Evolutionary conservation across 2,113 vertebrate genomes (phyloP).

Genomic region (Pseudopodoces humilis): DNA sequence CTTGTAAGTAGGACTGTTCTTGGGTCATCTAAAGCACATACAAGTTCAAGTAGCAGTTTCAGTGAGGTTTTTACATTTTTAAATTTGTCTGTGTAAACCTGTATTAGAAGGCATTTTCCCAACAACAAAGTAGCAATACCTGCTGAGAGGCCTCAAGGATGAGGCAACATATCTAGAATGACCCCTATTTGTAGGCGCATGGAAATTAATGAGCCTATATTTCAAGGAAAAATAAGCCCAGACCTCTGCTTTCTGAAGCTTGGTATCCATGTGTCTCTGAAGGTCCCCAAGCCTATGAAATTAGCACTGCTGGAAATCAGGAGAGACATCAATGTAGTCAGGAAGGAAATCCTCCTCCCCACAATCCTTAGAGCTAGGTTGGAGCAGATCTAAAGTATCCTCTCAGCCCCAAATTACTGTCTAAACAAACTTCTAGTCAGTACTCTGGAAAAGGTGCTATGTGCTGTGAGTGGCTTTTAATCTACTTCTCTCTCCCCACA

Average conservation of each 20-base stretch:
- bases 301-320: neutral
- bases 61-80: neutral
- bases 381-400: neutral
- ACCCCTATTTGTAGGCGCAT: neutral
- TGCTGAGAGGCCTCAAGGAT: neutral
- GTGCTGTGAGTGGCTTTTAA: neutral
- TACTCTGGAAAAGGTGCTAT: neutral
- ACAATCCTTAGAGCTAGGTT: neutral
- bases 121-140: neutral
- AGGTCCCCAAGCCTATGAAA: neutral
- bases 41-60: neutral
- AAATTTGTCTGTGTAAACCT: neutral
- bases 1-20: neutral
- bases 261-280: neutral
- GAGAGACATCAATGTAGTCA: neutral
- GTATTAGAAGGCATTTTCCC: neutral
- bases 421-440: constrained; percentile 2
- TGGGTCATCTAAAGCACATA: neutral
- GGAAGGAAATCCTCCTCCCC: neutral
- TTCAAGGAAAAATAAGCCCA: neutral
- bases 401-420: neutral
- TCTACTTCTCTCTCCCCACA: neutral
- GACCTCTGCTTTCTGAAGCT: neutral
- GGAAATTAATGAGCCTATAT: neutral
- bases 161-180: neutral